Evolutionary conservation across 2,797 vertebrate genomes (phyloP).

Genomic region (Sandelia bainsii): DNA sequence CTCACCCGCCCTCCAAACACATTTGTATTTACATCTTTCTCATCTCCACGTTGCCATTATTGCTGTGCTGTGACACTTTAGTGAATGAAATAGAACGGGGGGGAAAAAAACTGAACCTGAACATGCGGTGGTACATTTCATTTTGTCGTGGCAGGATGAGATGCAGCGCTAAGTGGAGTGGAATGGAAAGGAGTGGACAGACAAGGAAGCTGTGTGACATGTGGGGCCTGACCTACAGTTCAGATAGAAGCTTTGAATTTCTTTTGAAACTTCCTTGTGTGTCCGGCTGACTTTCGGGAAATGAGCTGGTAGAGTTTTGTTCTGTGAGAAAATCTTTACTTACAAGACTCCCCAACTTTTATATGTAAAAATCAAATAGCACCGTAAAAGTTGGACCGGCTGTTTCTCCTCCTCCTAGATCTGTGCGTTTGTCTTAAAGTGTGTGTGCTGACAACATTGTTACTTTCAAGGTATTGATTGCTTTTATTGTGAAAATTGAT

Average conservation of each 20-base stretch:
- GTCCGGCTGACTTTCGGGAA: constrained; percentile 43
- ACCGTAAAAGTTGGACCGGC: constrained; percentile 83
- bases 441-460: constrained; percentile 64
- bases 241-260: constrained; percentile 2
- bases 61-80: constrained; percentile 70
- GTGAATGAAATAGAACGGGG: constrained; percentile 68
- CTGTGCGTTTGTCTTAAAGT: constrained; percentile 65
- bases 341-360: constrained; percentile 73
- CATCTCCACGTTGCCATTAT: constrained; percentile 58
- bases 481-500: constrained; percentile 41
- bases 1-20: constrained; percentile 44
- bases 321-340: constrained; percentile 27
- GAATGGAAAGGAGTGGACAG: constrained; percentile 2
- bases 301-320: constrained; percentile 53
- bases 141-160: constrained; percentile 50
- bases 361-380: constrained; percentile 83
- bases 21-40: constrained; percentile 47
- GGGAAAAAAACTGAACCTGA: neutral
- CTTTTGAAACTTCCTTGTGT: constrained; percentile 1
- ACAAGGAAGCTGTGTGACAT: constrained; percentile 19
- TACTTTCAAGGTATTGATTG: constrained; percentile 49
- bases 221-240: constrained; percentile 7
- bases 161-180: constrained; percentile 18
- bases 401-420: constrained; percentile 62
- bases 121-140: constrained; percentile 47